Evolutionary conservation across 2,888 invertebrate species (phyloP).

Genomic region (Neoaliturus tenellus): DNA sequence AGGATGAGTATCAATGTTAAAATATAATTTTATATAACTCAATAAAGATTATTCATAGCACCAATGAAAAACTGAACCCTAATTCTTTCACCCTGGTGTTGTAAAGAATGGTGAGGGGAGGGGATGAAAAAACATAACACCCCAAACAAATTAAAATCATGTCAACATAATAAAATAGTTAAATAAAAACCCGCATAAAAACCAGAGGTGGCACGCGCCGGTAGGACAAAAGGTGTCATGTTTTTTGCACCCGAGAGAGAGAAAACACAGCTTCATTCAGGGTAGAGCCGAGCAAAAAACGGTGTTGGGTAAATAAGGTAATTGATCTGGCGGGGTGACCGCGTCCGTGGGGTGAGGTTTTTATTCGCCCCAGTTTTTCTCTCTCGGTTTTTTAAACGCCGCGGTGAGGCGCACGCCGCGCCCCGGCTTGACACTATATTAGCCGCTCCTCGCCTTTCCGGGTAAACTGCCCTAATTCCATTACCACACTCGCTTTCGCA

Average conservation of each 20-base stretch:
- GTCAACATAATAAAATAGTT: conserved; percentile 33
- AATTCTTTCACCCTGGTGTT: not conserved
- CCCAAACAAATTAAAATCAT: conserved; percentile 37
- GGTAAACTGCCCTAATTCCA: conserved; percentile 42
- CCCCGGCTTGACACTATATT: conserved; percentile 15
- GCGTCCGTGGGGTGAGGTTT: conserved; percentile 43
- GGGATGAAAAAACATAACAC: not conserved
- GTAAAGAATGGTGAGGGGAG: not conserved
- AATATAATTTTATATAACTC: too few species aligned
- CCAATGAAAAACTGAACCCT: not conserved
- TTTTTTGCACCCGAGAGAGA: conserved; percentile 35
- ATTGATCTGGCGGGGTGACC: conserved; percentile 21
- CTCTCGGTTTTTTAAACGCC: conserved; percentile 28
- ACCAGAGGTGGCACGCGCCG: conserved; percentile 24
- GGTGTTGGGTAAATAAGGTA: conserved; percentile 49
- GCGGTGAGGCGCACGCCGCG: not conserved
- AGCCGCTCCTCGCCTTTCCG: conserved; percentile 4
- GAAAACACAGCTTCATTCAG: conserved; percentile 32
- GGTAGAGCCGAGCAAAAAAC: not conserved
- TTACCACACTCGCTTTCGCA: conserved; percentile 20
- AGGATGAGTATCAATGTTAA: too few species aligned
- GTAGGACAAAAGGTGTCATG: not conserved
- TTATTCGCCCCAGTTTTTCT: not conserved
- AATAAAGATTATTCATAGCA: not conserved
- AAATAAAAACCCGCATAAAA: conserved; percentile 8